A percentile compares a stretch with the other conserved stretches of the same genome.
These are phyloP conservation scores for Uropsilus gracilis DNA, from an alignment of 2,113 vertebrate genomes.

Conservation along the genomic window DNA sequence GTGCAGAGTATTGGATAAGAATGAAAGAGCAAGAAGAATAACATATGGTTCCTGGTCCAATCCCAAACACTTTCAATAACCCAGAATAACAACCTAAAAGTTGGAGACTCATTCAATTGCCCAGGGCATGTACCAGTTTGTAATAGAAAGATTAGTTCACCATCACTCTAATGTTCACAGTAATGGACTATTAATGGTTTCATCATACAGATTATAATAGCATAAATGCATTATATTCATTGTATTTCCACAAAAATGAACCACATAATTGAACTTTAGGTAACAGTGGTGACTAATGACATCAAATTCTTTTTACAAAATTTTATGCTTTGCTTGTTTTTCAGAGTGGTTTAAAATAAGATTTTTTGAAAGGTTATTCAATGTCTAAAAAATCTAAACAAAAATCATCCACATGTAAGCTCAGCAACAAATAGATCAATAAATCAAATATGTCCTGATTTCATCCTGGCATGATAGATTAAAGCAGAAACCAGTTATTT, in stretches of 20 bases:
- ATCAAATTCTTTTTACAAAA: slow-evolving; percentile 15
- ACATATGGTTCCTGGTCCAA: background rate
- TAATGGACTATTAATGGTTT: slow-evolving; percentile 28
- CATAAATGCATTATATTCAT: slow-evolving; percentile 6
- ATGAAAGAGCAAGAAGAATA: background rate
- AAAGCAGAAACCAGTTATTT: slow-evolving; percentile 55
- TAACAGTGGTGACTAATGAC: background rate
- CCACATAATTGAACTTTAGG: slow-evolving; percentile 34
- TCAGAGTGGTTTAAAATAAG: slow-evolving; percentile 38
- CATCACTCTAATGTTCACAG: background rate
- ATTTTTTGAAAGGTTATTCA: slow-evolving; percentile 25
- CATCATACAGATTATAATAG: background rate
- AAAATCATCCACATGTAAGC: background rate
- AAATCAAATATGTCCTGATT: slow-evolving; percentile 59
- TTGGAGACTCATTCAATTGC: background rate
- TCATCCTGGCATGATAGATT: slow-evolving; percentile 58
- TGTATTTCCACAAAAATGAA: slow-evolving; percentile 64
- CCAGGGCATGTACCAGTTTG: background rate
- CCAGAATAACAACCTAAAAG: background rate
- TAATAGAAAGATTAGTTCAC: background rate
- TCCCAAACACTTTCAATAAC: background rate
- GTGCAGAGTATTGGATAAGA: background rate
- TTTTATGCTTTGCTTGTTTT: slow-evolving; percentile 29
- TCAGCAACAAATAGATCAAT: slow-evolving; percentile 40
- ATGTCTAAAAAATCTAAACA: slow-evolving; percentile 13